Percentiles rank a stretch among this genome's conserved stretches.
These are phyloP conservation scores for Lagria hirta DNA, from an alignment of 2,888 invertebrate genomes.

Conservation along the genomic window DNA sequence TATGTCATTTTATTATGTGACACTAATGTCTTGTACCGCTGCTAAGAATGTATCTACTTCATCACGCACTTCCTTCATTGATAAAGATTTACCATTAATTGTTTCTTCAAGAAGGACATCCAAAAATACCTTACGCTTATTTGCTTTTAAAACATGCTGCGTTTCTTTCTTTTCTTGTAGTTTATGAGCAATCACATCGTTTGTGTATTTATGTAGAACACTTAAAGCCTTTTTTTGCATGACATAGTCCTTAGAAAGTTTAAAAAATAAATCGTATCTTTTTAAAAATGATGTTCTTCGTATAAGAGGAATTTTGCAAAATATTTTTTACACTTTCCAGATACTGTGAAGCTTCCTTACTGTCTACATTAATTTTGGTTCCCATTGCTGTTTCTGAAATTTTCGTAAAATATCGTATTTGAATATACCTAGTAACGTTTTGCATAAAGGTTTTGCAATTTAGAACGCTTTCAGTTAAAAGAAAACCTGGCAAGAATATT, in stretches of 20 bases:
- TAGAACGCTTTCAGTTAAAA: no score
- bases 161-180: conserved; percentile 39
- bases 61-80: conserved; percentile 63
- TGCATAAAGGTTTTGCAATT: not conserved
- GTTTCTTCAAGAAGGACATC: conserved; percentile 63
- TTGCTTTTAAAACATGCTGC: conserved; percentile 34
- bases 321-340: conserved; percentile 68
- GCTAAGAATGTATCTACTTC: conserved; percentile 77
- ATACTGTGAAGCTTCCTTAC: conserved; percentile 67
- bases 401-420: not conserved
- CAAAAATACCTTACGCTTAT: conserved; percentile 67
- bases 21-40: no score
- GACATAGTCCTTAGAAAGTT: conserved; percentile 60
- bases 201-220: conserved; percentile 59
- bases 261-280: conserved; percentile 52
- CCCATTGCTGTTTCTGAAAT: conserved; percentile 83
- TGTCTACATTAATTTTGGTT: conserved; percentile 70
- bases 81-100: conserved; percentile 60
- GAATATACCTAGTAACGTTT: not conserved
- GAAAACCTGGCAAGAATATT: no score
- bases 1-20: conserved; percentile 17
- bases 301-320: conserved; percentile 39
- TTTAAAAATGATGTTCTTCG: conserved; percentile 53
- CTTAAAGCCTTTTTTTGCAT: conserved; percentile 56
- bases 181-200: conserved; percentile 57